A percentile compares a stretch with the other conserved stretches of the same genome.
These are phyloP conservation scores for Yponomeuta evonymella DNA, from an alignment of 2,888 invertebrate genomes.

Conservation along the genomic window DNA sequence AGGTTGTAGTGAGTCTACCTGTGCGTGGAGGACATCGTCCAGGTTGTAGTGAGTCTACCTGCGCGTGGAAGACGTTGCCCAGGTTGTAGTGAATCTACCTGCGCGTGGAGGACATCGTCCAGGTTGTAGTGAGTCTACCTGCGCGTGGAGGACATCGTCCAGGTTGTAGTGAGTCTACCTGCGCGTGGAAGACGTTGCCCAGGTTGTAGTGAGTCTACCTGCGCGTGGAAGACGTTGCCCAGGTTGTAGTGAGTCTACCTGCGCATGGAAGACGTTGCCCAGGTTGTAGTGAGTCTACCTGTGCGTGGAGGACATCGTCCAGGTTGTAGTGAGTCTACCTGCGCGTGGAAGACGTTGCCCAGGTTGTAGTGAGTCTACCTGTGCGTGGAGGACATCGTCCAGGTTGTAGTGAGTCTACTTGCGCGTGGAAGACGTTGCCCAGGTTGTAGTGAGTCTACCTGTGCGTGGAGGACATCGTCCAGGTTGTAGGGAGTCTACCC, in stretches of 20 bases:
- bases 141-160: conserved; percentile 97
- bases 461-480: conserved; percentile 97
- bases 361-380: conserved; percentile 44
- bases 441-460: conserved; percentile 44
- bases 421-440: conserved; percentile 44
- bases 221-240: conserved; percentile 97
- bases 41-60: conserved; percentile 85
- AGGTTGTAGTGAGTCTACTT: conserved; percentile 82
- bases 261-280: neutral
- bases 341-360: neutral
- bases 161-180: conserved; percentile 85
- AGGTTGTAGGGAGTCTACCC: conserved; percentile 82
- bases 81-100: conserved; percentile 85
- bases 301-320: conserved; percentile 97
- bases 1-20: conserved; percentile 85
- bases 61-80: conserved; percentile 97
- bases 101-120: conserved; percentile 97
- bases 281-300: conserved; percentile 44
- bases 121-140: conserved; percentile 85
- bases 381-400: conserved; percentile 97
- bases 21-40: conserved; percentile 97
- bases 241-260: conserved; percentile 85
- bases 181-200: conserved; percentile 79
- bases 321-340: conserved; percentile 85
- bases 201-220: conserved; percentile 44